A percentile compares a stretch with the other conserved stretches of the same genome.
These are phyloP conservation scores for Ophion slaviceki DNA, from an alignment of 2,888 invertebrate species.

Conservation along the genomic window DNA sequence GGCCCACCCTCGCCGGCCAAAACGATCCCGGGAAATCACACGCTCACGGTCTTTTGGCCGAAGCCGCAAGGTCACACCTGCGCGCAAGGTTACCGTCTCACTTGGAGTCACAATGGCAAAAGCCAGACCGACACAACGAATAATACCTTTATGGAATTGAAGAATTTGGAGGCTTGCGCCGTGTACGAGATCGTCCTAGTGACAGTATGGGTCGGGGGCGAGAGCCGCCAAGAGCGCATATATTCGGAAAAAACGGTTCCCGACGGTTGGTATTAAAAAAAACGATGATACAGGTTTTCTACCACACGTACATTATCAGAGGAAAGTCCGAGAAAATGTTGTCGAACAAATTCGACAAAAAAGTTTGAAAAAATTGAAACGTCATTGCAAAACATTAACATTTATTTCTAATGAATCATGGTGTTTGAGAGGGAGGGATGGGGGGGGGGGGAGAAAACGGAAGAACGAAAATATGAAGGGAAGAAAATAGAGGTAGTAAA, in stretches of 20 bases:
- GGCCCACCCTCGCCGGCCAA: slow-evolving; percentile 64
- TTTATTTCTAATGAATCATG: too few relatives aligned
- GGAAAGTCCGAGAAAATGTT: too few relatives aligned
- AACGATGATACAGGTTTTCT: neutral
- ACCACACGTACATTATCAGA: neutral
- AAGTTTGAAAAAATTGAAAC: too few relatives aligned
- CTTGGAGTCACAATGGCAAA: slow-evolving; percentile 52
- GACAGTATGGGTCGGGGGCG: slow-evolving; percentile 67
- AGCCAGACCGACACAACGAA: slow-evolving; percentile 31
- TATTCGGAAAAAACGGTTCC: slow-evolving; percentile 61
- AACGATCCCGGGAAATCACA: slow-evolving; percentile 64
- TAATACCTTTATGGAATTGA: slow-evolving; percentile 66
- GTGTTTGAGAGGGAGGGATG: too few relatives aligned
- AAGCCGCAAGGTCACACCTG: slow-evolving; percentile 73
- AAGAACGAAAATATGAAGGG: too few relatives aligned
- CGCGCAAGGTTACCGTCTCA: slow-evolving; percentile 72
- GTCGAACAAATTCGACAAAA: too few relatives aligned
- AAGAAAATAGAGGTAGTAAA: too few relatives aligned
- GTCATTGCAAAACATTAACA: too few relatives aligned
- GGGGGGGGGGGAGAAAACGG: too few relatives aligned
- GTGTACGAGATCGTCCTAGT: slow-evolving; percentile 71
- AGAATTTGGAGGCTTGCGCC: slow-evolving; percentile 72
- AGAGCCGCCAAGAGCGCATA: slow-evolving; percentile 60
- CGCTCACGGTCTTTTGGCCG: slow-evolving; percentile 73
- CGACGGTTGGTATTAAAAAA: slow-evolving; percentile 50